Percentiles rank a stretch among this genome's conserved stretches.
phyloP scores from a whole-genome alignment of 2,113 vertebrate species.

The Cariama cristata region DNA sequence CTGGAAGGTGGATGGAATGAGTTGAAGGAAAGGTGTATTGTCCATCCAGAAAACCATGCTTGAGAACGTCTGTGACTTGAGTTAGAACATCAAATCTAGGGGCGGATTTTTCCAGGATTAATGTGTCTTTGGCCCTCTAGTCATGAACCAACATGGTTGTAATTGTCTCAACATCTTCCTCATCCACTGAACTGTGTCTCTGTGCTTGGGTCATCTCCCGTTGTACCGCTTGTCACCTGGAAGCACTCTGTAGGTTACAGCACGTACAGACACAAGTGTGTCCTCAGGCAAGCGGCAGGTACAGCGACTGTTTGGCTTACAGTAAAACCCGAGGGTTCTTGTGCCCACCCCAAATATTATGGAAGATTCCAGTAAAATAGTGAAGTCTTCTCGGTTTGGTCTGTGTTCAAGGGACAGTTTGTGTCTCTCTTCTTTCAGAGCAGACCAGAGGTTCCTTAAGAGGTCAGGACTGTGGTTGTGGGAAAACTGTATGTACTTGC shows the following conservation, averaged over 20 bases:
- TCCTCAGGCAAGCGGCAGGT: neutral
- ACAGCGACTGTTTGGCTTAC: neutral
- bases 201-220: accelerated
- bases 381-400: neutral
- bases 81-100: neutral
- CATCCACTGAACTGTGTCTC: neutral
- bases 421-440: neutral
- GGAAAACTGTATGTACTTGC: accelerated
- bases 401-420: neutral
- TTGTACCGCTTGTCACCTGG: neutral
- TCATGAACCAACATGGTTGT: neutral
- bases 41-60: neutral
- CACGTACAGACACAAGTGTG: accelerated
- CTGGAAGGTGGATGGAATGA: neutral
- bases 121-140: neutral
- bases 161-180: neutral
- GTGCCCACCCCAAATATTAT: too few species aligned
- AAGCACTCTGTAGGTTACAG: neutral
- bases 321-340: too few species aligned
- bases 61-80: neutral
- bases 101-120: neutral
- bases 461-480: neutral
- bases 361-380: neutral
- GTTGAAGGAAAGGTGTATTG: neutral
- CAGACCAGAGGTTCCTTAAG: neutral